These are phyloP conservation scores for Pontoporia blainvillei DNA, from an alignment of 2,113 vertebrate species.

Conservation along the genomic window DNA sequence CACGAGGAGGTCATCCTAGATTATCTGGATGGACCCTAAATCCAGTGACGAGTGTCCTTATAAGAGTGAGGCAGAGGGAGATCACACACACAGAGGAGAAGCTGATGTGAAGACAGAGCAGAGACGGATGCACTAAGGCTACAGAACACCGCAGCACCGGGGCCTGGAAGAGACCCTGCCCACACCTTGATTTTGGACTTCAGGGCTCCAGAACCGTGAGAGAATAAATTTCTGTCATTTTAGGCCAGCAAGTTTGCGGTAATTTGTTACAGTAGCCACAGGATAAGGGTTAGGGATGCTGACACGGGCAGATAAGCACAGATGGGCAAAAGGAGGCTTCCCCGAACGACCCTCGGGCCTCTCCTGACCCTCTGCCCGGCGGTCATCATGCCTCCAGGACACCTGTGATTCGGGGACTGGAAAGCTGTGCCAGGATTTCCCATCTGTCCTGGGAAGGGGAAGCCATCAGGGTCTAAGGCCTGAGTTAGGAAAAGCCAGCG, in stretches of 20 bases:
- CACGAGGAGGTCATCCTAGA: background rate
- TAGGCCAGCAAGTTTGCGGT: background rate
- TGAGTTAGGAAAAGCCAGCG: background rate
- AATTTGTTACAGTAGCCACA: background rate
- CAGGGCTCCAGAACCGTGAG: background rate
- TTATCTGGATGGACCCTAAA: background rate
- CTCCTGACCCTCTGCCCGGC: background rate
- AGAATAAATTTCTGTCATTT: background rate
- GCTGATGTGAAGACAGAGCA: background rate
- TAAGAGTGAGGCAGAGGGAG: background rate
- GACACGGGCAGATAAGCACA: background rate
- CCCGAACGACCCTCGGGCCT: accelerated
- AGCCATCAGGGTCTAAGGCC: background rate
- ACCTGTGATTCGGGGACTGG: background rate
- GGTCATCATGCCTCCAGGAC: accelerated
- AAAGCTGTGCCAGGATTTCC: background rate
- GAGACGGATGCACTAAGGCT: accelerated
- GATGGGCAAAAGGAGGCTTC: too few species aligned
- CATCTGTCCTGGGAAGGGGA: background rate
- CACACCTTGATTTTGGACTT: accelerated
- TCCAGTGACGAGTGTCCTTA: background rate
- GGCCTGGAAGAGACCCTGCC: background rate
- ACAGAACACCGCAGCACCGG: accelerated
- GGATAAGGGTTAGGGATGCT: background rate
- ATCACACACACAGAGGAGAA: background rate